Conservation (phyloP, 1,140 invertebrate genomes). For the Drosophila sulfurigaster region DNA sequence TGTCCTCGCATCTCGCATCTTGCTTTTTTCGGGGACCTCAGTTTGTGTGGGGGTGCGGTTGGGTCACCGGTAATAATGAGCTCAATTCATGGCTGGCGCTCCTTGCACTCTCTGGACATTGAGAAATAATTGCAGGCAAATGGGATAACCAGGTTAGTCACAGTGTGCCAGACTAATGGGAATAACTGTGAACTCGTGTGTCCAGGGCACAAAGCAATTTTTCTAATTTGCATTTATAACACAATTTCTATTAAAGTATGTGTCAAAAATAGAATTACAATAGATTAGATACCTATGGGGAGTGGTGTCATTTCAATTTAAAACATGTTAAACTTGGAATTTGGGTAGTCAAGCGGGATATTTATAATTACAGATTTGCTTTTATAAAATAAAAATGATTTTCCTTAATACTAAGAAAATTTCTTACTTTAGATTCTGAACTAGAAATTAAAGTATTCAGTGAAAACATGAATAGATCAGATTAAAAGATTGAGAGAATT, state of each 20-base stretch:
- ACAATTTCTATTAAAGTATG: background rate
- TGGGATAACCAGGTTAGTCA: background rate
- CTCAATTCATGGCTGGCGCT: conserved; percentile 37
- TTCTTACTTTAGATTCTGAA: too few relatives aligned
- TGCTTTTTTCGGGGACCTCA: background rate
- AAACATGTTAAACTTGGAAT: too few relatives aligned
- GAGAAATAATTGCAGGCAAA: conserved; percentile 12
- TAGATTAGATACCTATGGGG: background rate
- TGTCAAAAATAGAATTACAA: background rate
- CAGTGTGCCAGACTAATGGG: conserved; percentile 1
- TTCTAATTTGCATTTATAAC: conserved; percentile 10
- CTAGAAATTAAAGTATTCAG: too few relatives aligned
- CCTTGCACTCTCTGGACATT: conserved; percentile 14
- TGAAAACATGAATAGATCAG: too few relatives aligned
- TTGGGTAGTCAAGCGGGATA: too few relatives aligned
- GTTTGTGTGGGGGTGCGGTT: conserved; percentile 18
- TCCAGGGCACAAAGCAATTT: conserved; percentile 1
- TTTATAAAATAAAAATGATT: too few relatives aligned
- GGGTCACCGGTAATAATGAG: conserved; percentile 50
- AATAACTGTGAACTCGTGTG: conserved; percentile 3
- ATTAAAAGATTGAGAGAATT: too few relatives aligned
- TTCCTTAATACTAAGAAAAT: too few relatives aligned
- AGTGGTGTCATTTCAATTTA: too few relatives aligned
- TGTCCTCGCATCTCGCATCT: conserved; percentile 23
- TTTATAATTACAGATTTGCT: too few relatives aligned